Evolutionary conservation across 2,113 vertebrate genomes (phyloP).

Genomic region (Pedetes capensis): DNA sequence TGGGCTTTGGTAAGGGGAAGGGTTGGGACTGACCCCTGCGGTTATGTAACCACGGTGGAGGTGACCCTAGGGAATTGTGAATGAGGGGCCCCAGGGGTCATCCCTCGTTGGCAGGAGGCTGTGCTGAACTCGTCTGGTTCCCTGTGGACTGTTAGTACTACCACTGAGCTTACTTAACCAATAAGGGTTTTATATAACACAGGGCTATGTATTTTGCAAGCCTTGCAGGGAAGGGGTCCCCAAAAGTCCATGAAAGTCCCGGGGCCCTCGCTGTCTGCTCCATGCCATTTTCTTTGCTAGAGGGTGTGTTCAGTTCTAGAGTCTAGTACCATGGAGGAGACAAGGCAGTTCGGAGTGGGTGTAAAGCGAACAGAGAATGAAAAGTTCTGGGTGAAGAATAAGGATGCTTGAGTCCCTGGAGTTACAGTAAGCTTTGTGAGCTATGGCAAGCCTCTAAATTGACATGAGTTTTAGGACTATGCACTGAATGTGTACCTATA

Average conservation of each 20-base stretch:
- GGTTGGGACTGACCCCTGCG: constrained; percentile 3
- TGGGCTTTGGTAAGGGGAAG: not conserved
- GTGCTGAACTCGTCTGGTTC: not conserved
- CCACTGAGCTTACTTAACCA: not conserved
- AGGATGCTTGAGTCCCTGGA: not conserved
- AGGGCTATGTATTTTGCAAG: not conserved
- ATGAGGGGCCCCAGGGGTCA: not conserved
- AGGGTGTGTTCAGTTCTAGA: not conserved
- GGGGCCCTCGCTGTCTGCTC: not conserved
- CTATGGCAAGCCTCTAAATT: not conserved
- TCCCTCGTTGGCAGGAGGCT: constrained; percentile 28
- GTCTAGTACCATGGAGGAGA: not conserved
- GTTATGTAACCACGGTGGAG: not conserved
- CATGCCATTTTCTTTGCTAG: not conserved
- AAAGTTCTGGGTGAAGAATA: not conserved
- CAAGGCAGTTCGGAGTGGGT: rapidly evolving
- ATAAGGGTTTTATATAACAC: not conserved
- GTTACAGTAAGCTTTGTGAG: not conserved
- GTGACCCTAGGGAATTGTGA: constrained; percentile 47
- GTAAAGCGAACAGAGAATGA: rapidly evolving
- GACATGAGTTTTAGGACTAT: not conserved
- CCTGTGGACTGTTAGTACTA: constrained; percentile 13
- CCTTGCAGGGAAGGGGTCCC: not conserved
- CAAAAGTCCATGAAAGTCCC: too few relatives aligned
- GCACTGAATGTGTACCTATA: too few relatives aligned